Base-by-base conservation (phyloP, 2,888 invertebrate genomes). In the Eudemis profundana region DNA sequence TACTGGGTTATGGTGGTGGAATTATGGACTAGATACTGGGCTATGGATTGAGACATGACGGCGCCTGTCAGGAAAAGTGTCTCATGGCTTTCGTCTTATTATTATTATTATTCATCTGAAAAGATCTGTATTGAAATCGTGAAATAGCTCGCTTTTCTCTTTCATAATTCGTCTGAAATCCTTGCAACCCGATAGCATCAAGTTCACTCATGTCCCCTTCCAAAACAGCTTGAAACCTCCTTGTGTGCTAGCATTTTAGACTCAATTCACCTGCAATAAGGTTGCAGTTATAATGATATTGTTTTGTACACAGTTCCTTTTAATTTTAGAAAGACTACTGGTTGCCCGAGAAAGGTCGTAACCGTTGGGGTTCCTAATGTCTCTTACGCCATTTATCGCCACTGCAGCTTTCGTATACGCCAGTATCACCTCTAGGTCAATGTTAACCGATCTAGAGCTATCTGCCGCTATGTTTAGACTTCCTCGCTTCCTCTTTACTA, bases 391-490 rank as follows among this genome's bases (percentile, higher is more conserved):
- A 12, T 47, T 47, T 47, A n/a, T 7, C 5, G 27, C 4, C 14
- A 21, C 12, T 23, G 38, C 10, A 27, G 12, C n/a, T 29, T 29
- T 36, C 17, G 1, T 29, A 23, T 33, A 27, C 23, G 15, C 14
- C 38, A 42, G 29, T 17, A 40, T 4, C 19, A 17, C 12, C 17
- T 49, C 56, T 63, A 63, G 63, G 63, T 63, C 63, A 63, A 57
- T 63, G 63, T 46, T 54, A 62, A 62, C 27, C 1, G 38, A 14
- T 4, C 47, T 27, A 36, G 40, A 38, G 54, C 7, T 47, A 53
- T 61, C 21, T 19, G 29, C 17, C 12, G 29, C 63, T 63, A 63
- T 56, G 33, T 63, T 21, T 63, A 63, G 56, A 54, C 19, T 62
- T 54, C 53, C 46, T 29, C n/a, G 27, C 15, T 63, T 63, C 63